Base-by-base conservation (phyloP, 92 coral and sea anemone species). In the Zoanthus solanderi region DNA sequence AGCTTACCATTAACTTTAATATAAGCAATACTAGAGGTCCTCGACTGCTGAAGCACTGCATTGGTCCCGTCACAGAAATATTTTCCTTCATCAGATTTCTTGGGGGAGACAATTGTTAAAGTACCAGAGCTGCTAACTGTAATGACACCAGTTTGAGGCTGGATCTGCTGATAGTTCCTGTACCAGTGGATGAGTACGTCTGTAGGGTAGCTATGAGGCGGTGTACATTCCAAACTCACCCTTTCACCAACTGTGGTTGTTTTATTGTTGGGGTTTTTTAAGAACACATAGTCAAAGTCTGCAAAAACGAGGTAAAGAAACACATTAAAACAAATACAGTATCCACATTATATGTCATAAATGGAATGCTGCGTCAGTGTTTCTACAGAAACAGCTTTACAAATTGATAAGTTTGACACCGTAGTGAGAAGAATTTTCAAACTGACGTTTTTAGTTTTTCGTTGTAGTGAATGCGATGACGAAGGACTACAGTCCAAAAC, bases 61-160 rank as follows among this genome's bases (percentile, higher is more conserved):
- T 97, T 97, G 12, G 75, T 88, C 37, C 92, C 99, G 83, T 92
- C 96, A 50, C 99, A 97, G 89, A 97, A 92, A 86, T 95, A 97
- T 18, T 79, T 86, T n/a, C 98, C 99, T 88, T 97, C 97, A 81
- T 97, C 99, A 10, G 97, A 85, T 30, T 97, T 97, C 75, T 91
- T 91, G 37, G 94, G 87, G 6, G 94, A 91, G 16, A 71, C 71
- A 31, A 97, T 84, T 12, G 84, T 89, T 76, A 97, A 72, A 44
- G 97, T 89, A 31, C 99, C 99, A 16, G 94, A 83, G 75, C 94
- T 87, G 54, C 89, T 90, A 46, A 95, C 89, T 53, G 91, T 84
- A 57, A 92, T 57, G 42, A 30, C 72, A 61, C 87, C 94, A 61
- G 89, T 46, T 12, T 88, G 72, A 61, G 91, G 82, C 61, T 83